Evolutionary conservation across 2,888 invertebrate genomes (phyloP).

Genomic region (Rhagonycha fulva): DNA sequence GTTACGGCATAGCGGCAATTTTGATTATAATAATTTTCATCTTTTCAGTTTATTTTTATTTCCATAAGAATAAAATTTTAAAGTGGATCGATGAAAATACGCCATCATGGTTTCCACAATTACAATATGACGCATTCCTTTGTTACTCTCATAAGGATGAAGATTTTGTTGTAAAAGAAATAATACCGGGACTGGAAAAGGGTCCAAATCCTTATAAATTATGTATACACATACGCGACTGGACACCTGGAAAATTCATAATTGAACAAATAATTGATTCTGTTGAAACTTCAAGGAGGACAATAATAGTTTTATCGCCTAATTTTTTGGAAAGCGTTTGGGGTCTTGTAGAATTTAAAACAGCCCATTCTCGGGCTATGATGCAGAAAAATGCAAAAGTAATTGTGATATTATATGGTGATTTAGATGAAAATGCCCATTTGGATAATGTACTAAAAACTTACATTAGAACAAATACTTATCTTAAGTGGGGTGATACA

Average conservation of each 20-base stretch:
- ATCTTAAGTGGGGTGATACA: slow-evolving; percentile 80
- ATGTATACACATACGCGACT: slow-evolving; percentile 76
- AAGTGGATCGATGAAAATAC: slow-evolving; percentile 69
- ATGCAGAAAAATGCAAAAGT: slow-evolving; percentile 71
- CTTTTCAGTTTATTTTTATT: slow-evolving; percentile 56
- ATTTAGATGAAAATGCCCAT: slow-evolving; percentile 61
- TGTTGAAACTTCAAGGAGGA: slow-evolving; percentile 70
- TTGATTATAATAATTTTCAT: slow-evolving; percentile 54
- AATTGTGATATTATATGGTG: slow-evolving; percentile 75
- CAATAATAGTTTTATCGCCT: slow-evolving; percentile 71
- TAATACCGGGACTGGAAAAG: slow-evolving; percentile 69
- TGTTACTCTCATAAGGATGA: slow-evolving; percentile 81
- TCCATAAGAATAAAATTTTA: slow-evolving; percentile 65
- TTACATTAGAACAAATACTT: slow-evolving; percentile 77
- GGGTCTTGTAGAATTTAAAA: slow-evolving; percentile 77
- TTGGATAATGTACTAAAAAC: slow-evolving; percentile 71
- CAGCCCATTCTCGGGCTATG: slow-evolving; percentile 71
- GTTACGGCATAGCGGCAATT: slow-evolving; percentile 49
- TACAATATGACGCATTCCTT: slow-evolving; percentile 77
- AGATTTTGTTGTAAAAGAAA: slow-evolving; percentile 66
- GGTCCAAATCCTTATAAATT: slow-evolving; percentile 67
- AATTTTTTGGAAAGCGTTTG: slow-evolving; percentile 77
- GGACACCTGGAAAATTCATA: slow-evolving; percentile 75
- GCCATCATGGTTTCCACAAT: slow-evolving; percentile 63
- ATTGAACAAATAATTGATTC: slow-evolving; percentile 72